phyloP scores from a whole-genome alignment of 1,140 invertebrate genomes.

The Caenorhabditis briggsae region DNA sequence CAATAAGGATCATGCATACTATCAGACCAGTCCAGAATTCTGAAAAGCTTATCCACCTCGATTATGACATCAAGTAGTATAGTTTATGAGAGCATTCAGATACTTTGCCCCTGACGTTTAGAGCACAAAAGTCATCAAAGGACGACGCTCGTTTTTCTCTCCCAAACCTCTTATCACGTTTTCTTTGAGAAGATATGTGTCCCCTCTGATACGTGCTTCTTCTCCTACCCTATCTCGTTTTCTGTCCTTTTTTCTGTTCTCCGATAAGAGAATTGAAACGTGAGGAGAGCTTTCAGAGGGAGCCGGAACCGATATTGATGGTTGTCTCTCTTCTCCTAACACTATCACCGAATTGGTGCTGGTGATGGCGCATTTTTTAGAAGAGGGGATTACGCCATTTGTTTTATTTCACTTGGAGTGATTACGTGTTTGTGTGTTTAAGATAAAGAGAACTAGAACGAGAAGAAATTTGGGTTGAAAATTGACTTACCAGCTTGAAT shows the following conservation, averaged over 20 bases:
- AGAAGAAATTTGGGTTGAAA: background rate
- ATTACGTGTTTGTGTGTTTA: conserved; percentile 41
- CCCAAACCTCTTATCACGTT: background rate
- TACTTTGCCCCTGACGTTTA: conserved; percentile 16
- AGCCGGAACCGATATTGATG: conserved; percentile 41
- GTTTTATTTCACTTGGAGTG: conserved; percentile 17
- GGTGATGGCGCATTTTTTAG: conserved; percentile 31
- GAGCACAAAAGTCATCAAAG: conserved; percentile 15
- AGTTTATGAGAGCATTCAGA: background rate
- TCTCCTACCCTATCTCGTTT: background rate
- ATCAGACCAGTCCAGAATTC: conserved; percentile 71
- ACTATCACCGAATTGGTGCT: background rate
- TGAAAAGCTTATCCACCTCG: conserved; percentile 56
- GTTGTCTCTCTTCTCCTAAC: background rate
- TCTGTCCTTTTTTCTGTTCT: conserved; percentile 14
- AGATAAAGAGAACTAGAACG: background rate
- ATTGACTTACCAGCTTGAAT: conserved; percentile 67
- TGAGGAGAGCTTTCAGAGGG: conserved; percentile 25
- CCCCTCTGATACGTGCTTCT: background rate
- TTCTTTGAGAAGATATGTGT: conserved; percentile 22
- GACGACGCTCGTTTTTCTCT: background rate
- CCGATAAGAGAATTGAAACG: conserved; percentile 39
- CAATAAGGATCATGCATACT: conserved; percentile 70
- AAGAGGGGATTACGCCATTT: conserved; percentile 30
- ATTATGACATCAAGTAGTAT: too few species aligned